Conservation (phyloP, 2,888 invertebrate species). For the Synergus umbraculus region DNA sequence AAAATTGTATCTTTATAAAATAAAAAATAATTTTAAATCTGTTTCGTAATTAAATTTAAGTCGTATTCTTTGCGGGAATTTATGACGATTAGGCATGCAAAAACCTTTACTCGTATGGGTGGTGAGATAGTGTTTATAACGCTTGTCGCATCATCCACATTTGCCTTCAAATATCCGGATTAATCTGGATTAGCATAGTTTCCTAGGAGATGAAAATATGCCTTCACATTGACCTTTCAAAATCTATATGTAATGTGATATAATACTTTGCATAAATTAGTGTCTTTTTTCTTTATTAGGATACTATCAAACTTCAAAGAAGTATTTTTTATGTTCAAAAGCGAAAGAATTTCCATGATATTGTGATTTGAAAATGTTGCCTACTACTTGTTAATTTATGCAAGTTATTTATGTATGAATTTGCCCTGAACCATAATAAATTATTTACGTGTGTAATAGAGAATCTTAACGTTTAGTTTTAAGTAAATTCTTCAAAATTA, state of each 20-base stretch:
- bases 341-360: no score
- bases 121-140: background rate
- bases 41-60: background rate
- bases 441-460: no score
- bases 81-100: background rate
- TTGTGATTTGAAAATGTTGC: no score
- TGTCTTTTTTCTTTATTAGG: no score
- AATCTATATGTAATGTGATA: background rate
- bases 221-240: background rate
- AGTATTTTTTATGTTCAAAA: no score
- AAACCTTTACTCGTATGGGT: background rate
- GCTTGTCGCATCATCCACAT: constrained; percentile 6
- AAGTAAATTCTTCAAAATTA: no score
- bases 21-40: background rate
- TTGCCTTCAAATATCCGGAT: constrained; percentile 3
- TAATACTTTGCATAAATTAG: background rate
- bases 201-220: background rate
- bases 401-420: no score
- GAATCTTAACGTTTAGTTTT: no score
- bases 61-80: background rate
- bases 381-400: no score
- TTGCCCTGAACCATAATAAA: no score
- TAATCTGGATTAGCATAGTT: constrained; percentile 1
- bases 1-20: no score
- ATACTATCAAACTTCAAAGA: no score